Base-by-base conservation (phyloP, 2,797 vertebrate species). In the Ptychadena robeensis region DNA sequence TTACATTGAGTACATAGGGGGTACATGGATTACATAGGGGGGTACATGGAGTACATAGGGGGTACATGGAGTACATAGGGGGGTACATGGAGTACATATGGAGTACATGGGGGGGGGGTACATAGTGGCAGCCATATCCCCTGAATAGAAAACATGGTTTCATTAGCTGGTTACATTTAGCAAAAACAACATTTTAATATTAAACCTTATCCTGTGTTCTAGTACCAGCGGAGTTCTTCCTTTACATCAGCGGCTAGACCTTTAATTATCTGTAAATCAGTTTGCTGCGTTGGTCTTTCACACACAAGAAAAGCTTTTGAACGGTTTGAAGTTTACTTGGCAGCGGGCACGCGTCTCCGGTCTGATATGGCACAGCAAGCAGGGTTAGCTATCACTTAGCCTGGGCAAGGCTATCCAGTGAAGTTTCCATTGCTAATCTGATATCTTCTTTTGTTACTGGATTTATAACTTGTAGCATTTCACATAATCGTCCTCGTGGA, bases 391-490 rank as follows among this genome's bases (percentile, higher is more conserved):
- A 83, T 83, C 82, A 83, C 73, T 66, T 82, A 69, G 65, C 70
- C 79, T 73, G 72, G 64, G 73, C 68, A 72, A 72, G 67, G 75
- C 82, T 78, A 83, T 83, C 67, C 74, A 83, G 27, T 78, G 75
- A 78, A 72, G 82, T 83, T 83, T 83, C 82, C 82, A 83, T 66
- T 78, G 82, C 82, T 83, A 83, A 83, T 83, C 82, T 83, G 82
- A 78, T 82, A 82, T 76, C 73, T 77, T 82, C 81, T 82, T 71
- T 82, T 76, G 75, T 83, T 83, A 79, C 82, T 83, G 73, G 74
- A 77, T 76, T 82, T 77, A 72, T 66, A 78, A 66, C 38, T 65
- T 83, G 74, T 11, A 57, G 75, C 61, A 48, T 64, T 82, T 82
- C 30, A 82, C 75, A 67, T 78, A 65, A 77, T 77, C 38, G 7